phyloP scores from a whole-genome alignment of 2,888 invertebrate genomes.

The Acanthosepion esculentum region DNA sequence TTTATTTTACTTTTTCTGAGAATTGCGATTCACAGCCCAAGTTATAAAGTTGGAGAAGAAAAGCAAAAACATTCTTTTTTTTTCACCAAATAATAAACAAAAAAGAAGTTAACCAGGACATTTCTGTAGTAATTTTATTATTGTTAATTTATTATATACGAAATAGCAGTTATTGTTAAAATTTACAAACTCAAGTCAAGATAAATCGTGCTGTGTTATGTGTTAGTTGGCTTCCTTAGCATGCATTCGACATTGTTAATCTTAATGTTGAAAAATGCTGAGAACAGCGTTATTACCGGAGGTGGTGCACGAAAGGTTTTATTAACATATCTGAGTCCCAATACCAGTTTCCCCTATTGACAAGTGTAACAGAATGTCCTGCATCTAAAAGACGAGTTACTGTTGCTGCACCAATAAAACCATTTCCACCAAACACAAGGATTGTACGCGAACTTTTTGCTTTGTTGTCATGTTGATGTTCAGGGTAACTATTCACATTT shows the following conservation, averaged over 20 bases:
- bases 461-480: background rate
- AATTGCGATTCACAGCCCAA: too few species aligned
- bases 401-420: slow-evolving; percentile 76
- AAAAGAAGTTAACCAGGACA: too few species aligned
- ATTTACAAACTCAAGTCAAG: too few species aligned
- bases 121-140: too few species aligned
- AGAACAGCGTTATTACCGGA: slow-evolving; percentile 54
- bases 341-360: slow-evolving; percentile 76
- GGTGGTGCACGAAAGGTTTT: slow-evolving; percentile 65
- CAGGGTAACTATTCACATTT: background rate
- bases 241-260: background rate
- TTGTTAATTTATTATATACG: too few species aligned
- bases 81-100: too few species aligned
- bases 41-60: too few species aligned
- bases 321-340: slow-evolving; percentile 73
- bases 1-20: too few species aligned
- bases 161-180: too few species aligned
- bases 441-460: slow-evolving; percentile 51
- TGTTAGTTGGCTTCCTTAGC: too few species aligned
- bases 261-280: background rate
- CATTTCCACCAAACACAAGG: slow-evolving; percentile 76
- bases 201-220: too few species aligned
- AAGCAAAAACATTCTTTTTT: too few species aligned
- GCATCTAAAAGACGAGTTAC: slow-evolving; percentile 69
- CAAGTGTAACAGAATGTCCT: slow-evolving; percentile 70